These are phyloP conservation scores for Spodoptera litura DNA, from an alignment of 1,140 invertebrate genomes.

Conservation along the genomic window DNA sequence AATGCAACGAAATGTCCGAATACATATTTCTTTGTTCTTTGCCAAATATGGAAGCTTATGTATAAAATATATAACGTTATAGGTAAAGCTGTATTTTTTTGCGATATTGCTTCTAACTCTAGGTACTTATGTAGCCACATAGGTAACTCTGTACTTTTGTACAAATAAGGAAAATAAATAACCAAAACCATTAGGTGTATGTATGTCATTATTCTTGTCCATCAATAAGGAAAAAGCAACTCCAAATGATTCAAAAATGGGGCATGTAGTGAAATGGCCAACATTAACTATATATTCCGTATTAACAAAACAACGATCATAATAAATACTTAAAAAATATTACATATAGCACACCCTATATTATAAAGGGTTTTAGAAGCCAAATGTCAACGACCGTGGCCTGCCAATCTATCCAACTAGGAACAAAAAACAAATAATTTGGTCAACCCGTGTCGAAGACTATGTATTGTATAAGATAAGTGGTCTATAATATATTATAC, in stretches of 20 bases:
- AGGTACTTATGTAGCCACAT: not conserved
- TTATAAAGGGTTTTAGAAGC: not conserved
- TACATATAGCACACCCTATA: no score
- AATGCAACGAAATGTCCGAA: conserved; percentile 18
- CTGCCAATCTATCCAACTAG: not conserved
- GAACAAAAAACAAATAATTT: conserved; percentile 23
- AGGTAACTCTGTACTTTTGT: not conserved
- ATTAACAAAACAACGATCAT: no score
- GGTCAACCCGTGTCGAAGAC: not conserved
- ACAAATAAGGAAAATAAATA: no score
- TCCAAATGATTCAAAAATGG: no score
- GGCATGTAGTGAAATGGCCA: no score
- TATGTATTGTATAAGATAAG: not conserved
- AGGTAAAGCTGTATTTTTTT: not conserved
- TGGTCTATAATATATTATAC: no score
- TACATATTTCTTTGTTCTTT: conserved; percentile 25
- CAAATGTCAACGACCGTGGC: not conserved
- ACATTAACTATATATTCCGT: no score
- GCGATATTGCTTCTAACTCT: not conserved
- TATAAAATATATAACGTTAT: conserved; percentile 12
- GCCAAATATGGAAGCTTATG: not conserved
- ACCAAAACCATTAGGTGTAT: no score
- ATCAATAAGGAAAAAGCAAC: no score
- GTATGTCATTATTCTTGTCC: no score
- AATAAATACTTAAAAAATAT: no score